Percentiles rank a stretch among this genome's conserved stretches.
phyloP scores from a whole-genome alignment of 2,113 vertebrate genomes.

The Sceloporus tristichus region DNA sequence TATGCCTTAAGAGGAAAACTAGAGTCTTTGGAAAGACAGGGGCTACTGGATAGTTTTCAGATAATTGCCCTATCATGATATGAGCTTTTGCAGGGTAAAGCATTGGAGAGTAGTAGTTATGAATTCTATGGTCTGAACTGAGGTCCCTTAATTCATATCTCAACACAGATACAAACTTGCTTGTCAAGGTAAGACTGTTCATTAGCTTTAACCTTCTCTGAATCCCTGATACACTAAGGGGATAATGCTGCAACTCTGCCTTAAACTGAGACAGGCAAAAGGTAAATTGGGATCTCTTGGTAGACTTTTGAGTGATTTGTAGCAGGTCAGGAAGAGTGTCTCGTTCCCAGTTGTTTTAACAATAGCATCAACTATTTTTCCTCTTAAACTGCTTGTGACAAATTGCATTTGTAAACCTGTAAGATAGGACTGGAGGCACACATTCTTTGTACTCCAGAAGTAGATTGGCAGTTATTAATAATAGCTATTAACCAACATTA shows the following conservation, averaged over 20 bases:
- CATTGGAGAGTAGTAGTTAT: background rate
- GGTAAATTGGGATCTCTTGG: background rate
- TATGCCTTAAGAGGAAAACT: background rate
- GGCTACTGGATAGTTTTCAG: background rate
- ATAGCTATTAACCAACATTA: too few relatives aligned
- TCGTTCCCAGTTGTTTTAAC: background rate
- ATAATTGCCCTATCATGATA: background rate
- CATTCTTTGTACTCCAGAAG: too few relatives aligned
- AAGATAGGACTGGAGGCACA: too few relatives aligned
- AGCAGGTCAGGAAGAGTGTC: background rate
- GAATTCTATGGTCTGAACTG: background rate
- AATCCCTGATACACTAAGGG: background rate
- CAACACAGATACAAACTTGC: background rate
- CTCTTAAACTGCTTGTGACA: background rate
- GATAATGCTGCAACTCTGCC: background rate
- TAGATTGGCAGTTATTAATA: too few relatives aligned
- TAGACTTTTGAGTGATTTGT: background rate
- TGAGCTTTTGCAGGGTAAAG: background rate
- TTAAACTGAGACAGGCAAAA: background rate
- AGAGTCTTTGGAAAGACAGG: background rate
- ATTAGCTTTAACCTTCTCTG: background rate
- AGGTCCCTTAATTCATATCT: background rate
- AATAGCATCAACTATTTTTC: background rate
- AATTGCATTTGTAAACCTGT: too few relatives aligned
- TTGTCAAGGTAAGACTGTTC: background rate